Conservation (phyloP, 30 jellyfish, hydroid and myxozoan genomes). For the Aurelia sp. region DNA sequence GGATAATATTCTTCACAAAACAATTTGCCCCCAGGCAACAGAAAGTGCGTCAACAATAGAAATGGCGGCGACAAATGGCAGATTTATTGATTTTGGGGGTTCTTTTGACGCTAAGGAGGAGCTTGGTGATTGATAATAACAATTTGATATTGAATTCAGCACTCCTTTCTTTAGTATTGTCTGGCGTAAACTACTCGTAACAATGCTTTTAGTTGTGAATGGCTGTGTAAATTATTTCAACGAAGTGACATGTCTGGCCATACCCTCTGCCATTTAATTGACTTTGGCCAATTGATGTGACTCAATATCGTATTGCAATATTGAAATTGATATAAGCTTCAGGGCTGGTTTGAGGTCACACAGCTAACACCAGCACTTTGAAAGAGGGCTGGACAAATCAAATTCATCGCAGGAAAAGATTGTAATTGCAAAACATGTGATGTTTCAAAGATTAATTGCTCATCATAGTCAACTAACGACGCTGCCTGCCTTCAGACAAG, state of each 20-base stretch:
- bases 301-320: conserved; percentile 20
- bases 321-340: conserved; percentile 30
- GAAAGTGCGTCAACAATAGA: too few species aligned
- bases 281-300: not conserved
- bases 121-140: too few species aligned
- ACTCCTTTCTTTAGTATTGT: conserved; percentile 1
- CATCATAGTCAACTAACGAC: too few species aligned
- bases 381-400: not conserved
- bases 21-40: too few species aligned
- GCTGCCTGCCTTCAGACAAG: too few species aligned
- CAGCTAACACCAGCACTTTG: not conserved
- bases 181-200: conserved; percentile 7
- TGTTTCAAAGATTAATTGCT: too few species aligned
- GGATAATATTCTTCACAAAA: too few species aligned
- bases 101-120: too few species aligned
- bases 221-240: not conserved
- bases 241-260: conserved; percentile 36
- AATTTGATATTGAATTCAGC: too few species aligned
- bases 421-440: too few species aligned
- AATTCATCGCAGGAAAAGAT: not conserved
- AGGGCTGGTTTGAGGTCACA: not conserved
- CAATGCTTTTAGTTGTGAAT: conserved; percentile 32
- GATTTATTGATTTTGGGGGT: too few species aligned
- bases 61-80: too few species aligned
- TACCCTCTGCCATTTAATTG: conserved; percentile 45